These are phyloP conservation scores for Genyomyrus donnyi DNA, from an alignment of 2,113 vertebrate species.

Conservation along the genomic window DNA sequence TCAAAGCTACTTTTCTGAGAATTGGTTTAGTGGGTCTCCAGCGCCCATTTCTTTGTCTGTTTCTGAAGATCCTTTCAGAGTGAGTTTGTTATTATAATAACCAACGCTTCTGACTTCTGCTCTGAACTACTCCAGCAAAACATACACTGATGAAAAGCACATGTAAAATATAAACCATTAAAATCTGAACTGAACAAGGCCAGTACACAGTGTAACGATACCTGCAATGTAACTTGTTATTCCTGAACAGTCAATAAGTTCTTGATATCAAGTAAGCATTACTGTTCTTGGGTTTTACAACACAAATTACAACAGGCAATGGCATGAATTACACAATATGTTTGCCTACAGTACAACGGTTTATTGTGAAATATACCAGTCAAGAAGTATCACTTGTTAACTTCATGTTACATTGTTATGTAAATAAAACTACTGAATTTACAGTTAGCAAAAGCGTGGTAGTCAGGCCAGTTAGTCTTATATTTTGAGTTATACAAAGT, in stretches of 20 bases:
- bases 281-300: background rate
- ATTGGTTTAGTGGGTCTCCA: slow-evolving; percentile 8
- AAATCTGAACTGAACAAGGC: background rate
- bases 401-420: background rate
- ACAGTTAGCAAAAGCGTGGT: background rate
- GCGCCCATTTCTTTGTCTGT: background rate
- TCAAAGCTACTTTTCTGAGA: slow-evolving; percentile 12
- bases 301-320: background rate
- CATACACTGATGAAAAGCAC: background rate
- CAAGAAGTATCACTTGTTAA: background rate
- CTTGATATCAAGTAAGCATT: background rate
- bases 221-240: background rate
- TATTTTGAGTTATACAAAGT: background rate
- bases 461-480: background rate
- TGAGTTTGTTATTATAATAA: background rate
- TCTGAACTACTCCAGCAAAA: background rate
- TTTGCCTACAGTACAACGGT: background rate
- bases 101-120: background rate
- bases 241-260: background rate
- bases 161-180: background rate
- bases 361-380: background rate
- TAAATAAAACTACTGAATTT: background rate
- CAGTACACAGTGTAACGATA: background rate
- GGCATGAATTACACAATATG: background rate
- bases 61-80: background rate